Conservation (phyloP, 2,113 vertebrate species). For the Macquaria ambigua region DNA sequence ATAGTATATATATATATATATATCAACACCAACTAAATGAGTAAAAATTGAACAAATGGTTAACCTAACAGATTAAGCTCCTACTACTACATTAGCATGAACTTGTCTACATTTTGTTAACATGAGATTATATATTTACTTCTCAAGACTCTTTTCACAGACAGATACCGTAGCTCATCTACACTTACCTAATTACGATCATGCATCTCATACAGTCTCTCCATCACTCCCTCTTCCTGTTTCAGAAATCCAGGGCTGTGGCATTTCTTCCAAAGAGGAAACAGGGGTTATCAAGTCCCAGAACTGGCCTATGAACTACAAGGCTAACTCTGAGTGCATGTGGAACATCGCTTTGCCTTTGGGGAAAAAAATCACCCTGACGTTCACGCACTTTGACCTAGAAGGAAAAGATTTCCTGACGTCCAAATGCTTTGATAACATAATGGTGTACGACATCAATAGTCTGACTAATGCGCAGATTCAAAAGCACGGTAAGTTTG, state of each 20-base stretch:
- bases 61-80: no score
- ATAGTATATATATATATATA: no score
- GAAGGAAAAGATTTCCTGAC: constrained; percentile 71
- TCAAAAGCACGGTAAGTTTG: constrained; percentile 71
- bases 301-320: constrained; percentile 85
- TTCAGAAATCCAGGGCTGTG: constrained; percentile 85
- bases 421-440: constrained; percentile 73
- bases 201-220: no score
- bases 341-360: constrained; percentile 78
- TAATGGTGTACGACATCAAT: constrained; percentile 76
- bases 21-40: background rate
- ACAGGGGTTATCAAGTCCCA: constrained; percentile 82
- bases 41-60: no score
- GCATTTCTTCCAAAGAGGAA: constrained; percentile 72
- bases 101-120: no score
- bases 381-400: constrained; percentile 84
- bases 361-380: constrained; percentile 75
- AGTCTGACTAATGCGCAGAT: constrained; percentile 29
- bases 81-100: no score
- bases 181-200: no score
- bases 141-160: no score
- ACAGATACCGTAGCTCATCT: no score
- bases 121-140: no score
- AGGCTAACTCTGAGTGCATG: constrained; percentile 80
- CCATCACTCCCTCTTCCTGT: constrained; percentile 17